Evolutionary conservation across 2,797 vertebrate genomes (phyloP).

Genomic region (Fringilla coelebs): DNA sequence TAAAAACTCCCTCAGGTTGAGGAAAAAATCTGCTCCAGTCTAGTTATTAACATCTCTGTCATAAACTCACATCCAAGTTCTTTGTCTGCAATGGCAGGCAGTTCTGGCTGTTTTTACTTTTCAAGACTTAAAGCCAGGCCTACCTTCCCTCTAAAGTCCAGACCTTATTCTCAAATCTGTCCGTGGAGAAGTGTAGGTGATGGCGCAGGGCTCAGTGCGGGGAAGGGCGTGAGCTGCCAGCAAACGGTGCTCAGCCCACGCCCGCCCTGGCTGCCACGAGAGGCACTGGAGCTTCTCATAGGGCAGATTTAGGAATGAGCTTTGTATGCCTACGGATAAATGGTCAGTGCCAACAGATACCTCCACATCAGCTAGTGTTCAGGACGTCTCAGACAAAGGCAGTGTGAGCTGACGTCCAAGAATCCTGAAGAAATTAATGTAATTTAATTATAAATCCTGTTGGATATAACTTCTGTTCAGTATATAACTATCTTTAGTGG

Average conservation of each 20-base stretch:
- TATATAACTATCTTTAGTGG: neutral
- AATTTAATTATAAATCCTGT: neutral
- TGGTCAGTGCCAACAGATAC: neutral
- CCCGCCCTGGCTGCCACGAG: neutral
- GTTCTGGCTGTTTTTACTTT: neutral
- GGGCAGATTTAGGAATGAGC: neutral
- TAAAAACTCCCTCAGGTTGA: neutral
- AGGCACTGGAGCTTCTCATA: neutral
- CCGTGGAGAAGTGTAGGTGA: neutral
- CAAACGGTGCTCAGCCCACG: neutral
- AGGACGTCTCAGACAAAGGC: neutral
- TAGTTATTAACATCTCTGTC: neutral
- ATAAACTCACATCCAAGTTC: neutral
- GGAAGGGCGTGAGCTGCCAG: neutral
- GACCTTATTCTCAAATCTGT: neutral
- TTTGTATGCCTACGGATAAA: fast-evolving
- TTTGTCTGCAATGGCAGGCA: neutral
- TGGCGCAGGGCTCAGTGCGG: fast-evolving
- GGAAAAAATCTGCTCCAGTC: neutral
- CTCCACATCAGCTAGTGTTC: neutral
- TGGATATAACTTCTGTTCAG: neutral
- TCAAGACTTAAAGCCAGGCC: neutral
- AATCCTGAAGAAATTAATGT: neutral
- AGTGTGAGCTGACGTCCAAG: neutral
- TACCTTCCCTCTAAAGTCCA: neutral